Evolutionary conservation across 2,113 vertebrate species (phyloP), one percentile per base, ranked within the genome.

Genomic region (Petaurus breviceps): DNA sequence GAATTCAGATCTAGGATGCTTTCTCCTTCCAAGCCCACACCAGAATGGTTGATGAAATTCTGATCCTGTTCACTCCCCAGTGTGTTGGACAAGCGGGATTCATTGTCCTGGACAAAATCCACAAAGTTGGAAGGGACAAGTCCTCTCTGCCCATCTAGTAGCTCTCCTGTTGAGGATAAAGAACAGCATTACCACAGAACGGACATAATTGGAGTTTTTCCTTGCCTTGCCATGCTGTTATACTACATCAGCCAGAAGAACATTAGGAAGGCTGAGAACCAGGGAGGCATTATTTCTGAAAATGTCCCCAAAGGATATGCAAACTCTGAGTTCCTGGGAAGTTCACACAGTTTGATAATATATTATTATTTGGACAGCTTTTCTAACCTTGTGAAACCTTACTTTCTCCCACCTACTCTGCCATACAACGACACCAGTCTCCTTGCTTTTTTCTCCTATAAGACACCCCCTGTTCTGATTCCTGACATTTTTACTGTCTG

Each of bases 71-170:
- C 99, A 25, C 98, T 99, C 97, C 98, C 97, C 98, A 98, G 98
- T 8, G 97, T 97, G 97, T 97, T 98, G 8, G 98, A 98, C 89
- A 97, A 92, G 97, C 96, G 98, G 0, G 96, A 98, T 96, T 99
- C 99, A 0, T 98, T 99, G 95, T 99, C 99, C 97, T 99, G 99
- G 51, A 99, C 98, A 96, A 99, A 99, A 96, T 99, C 99, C 98
- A 99, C 99, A 84, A 99, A 99, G 98, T 99, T 99, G 93, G 99
- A 99, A 47, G 99, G 99, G 95, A 99, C 99, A 0, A 99, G 98
- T 14, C 99, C 99, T 98, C 99, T 98, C 96, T 99, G 99, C 52
- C 99, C 99, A 8, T 99, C 99, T 97, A 99, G 98, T 51, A 99
- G 99, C 96, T 99, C 99, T 51, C 99, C 99, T 99, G 98, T 43